A percentile compares a stretch with the other conserved stretches of the same genome.
These are phyloP conservation scores for Drosophila conformis DNA, from an alignment of 2,888 invertebrate genomes.

Conservation along the genomic window DNA sequence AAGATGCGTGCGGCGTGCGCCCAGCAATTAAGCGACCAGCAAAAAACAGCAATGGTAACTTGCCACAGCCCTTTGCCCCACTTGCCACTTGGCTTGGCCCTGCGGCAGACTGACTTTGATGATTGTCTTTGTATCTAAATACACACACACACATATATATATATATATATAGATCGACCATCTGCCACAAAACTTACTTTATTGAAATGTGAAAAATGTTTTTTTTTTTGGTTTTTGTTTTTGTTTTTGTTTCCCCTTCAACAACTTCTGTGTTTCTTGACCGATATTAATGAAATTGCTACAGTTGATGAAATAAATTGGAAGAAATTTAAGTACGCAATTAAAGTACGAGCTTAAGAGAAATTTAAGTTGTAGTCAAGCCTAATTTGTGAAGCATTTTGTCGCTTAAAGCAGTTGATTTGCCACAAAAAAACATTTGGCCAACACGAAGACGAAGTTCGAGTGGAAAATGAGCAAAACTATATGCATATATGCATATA, in stretches of 20 bases:
- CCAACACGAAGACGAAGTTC: not conserved
- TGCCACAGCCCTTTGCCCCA: conserved; percentile 13
- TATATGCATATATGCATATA: conserved; percentile 14
- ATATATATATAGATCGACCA: not conserved
- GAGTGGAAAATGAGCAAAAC: not conserved
- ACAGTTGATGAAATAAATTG: not conserved
- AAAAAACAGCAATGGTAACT: conserved; percentile 8
- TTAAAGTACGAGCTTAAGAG: not conserved
- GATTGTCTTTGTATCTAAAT: not conserved
- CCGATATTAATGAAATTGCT: not conserved
- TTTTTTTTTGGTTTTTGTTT: not conserved
- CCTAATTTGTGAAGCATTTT: not conserved
- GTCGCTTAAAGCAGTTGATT: not conserved
- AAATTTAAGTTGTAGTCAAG: not conserved
- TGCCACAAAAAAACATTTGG: not conserved
- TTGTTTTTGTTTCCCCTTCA: not conserved
- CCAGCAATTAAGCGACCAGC: conserved; percentile 49
- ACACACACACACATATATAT: not conserved
- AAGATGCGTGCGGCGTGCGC: conserved; percentile 69
- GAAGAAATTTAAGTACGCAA: not conserved
- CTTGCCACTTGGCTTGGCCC: conserved; percentile 5
- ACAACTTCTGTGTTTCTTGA: not conserved
- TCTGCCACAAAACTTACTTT: not conserved
- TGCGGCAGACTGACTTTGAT: conserved; percentile 26
- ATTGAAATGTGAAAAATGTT: conserved; percentile 3